These are phyloP conservation scores for Meloe dianella DNA, from an alignment of 2,888 invertebrate species.

Conservation along the genomic window DNA sequence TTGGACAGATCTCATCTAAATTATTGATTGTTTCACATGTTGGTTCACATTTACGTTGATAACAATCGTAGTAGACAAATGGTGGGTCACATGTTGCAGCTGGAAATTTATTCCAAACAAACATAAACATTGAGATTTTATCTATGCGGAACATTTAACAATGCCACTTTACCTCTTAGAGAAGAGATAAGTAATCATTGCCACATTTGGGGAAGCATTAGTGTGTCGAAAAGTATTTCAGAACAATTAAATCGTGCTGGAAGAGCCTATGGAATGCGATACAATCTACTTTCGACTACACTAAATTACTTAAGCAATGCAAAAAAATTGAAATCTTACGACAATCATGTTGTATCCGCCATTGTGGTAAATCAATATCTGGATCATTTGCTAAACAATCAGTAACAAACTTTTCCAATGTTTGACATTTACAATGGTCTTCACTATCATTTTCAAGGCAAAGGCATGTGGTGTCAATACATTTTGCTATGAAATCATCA, in stretches of 20 bases:
- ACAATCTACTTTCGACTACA: no score
- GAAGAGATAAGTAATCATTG: no score
- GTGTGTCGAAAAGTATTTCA: no score
- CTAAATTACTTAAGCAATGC: background rate
- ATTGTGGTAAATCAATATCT: conserved; percentile 69
- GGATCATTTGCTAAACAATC: conserved; percentile 74
- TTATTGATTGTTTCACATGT: conserved; percentile 71
- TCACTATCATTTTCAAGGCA: conserved; percentile 67
- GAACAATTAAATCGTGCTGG: no score
- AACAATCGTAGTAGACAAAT: conserved; percentile 83
- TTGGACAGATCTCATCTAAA: conserved; percentile 65
- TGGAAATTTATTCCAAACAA: no score
- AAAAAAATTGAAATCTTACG: conserved; percentile 61
- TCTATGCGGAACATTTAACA: no score
- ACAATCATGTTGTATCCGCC: conserved; percentile 76
- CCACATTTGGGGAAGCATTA: no score
- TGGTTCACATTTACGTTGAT: conserved; percentile 77
- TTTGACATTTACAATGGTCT: conserved; percentile 71
- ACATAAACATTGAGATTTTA: no score
- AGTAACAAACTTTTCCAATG: conserved; percentile 73
- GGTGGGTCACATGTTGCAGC: conserved; percentile 76
- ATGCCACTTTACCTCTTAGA: no score
- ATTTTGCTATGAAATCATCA: conserved; percentile 73
- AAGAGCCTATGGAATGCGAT: no score
- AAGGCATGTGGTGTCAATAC: conserved; percentile 77